A percentile compares a stretch with the other conserved stretches of the same genome.
phyloP scores from a whole-genome alignment of 1,140 invertebrate species.

The Camponotus vicinus region DNA sequence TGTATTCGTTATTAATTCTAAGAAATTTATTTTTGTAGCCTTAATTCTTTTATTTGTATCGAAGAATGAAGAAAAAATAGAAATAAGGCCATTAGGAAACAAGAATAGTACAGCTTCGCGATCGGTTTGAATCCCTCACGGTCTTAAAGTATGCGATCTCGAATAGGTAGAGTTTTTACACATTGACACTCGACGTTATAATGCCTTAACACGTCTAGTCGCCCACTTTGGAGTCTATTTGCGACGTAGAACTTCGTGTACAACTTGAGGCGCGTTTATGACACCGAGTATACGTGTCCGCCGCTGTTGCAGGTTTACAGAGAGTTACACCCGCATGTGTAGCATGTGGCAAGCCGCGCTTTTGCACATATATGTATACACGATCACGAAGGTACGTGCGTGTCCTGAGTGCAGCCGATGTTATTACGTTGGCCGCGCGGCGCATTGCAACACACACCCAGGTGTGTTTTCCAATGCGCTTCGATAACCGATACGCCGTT shows the following conservation, averaged over 20 bases:
- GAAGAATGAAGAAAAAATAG: neutral
- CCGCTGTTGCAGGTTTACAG: slow-evolving; percentile 14
- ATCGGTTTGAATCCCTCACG: neutral
- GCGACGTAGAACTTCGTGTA: too few relatives aligned
- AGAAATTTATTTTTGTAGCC: neutral
- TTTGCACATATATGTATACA: neutral
- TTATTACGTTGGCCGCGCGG: slow-evolving; percentile 60
- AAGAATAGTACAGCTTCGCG: slow-evolving; percentile 41
- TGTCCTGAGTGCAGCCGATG: slow-evolving; percentile 48
- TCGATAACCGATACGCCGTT: slow-evolving; percentile 72
- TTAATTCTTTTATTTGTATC: neutral
- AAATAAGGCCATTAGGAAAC: slow-evolving; percentile 37
- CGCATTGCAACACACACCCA: slow-evolving; percentile 73
- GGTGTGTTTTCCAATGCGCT: slow-evolving; percentile 72
- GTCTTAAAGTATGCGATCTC: slow-evolving; percentile 34
- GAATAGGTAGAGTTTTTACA: slow-evolving; percentile 45
- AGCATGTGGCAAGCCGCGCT: slow-evolving; percentile 29
- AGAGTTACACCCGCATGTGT: slow-evolving; percentile 57
- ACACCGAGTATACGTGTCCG: slow-evolving; percentile 26
- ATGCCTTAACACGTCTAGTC: too few relatives aligned
- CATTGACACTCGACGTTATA: neutral
- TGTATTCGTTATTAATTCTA: neutral
- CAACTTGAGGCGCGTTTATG: too few relatives aligned
- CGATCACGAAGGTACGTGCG: slow-evolving; percentile 7
- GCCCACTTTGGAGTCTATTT: too few relatives aligned